These are phyloP conservation scores for Bagarius yarrelli DNA, from an alignment of 2,113 vertebrate genomes.

Conservation along the genomic window DNA sequence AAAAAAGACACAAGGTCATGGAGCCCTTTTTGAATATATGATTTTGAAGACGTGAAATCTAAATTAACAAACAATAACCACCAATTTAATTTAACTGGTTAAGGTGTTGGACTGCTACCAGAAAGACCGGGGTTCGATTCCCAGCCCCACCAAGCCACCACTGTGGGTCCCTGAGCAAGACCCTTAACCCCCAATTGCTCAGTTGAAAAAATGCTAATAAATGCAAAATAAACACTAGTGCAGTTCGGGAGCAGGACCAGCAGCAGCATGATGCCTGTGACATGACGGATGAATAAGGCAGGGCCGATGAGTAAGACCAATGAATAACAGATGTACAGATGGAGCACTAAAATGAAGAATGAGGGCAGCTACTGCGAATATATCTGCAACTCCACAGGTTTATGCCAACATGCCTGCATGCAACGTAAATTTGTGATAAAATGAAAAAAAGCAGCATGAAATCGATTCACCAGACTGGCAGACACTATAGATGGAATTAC, in stretches of 20 bases:
- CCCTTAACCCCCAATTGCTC: too few relatives aligned
- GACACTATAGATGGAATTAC: neutral
- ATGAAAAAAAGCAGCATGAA: neutral
- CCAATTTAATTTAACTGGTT: too few relatives aligned
- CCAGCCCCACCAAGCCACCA: too few relatives aligned
- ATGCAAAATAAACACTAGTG: neutral
- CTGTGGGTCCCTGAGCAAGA: too few relatives aligned
- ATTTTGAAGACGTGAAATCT: too few relatives aligned
- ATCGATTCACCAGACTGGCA: neutral
- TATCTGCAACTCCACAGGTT: neutral
- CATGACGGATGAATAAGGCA: constrained; percentile 8
- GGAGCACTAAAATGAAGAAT: constrained; percentile 13
- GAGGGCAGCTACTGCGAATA: constrained; percentile 2
- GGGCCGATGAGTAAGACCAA: constrained; percentile 29
- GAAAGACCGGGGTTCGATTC: too few relatives aligned
- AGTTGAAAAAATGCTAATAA: too few relatives aligned
- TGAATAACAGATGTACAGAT: constrained; percentile 40
- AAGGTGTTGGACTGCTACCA: too few relatives aligned
- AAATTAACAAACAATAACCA: too few relatives aligned
- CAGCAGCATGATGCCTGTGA: neutral
- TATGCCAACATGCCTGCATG: neutral
- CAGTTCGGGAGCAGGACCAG: neutral
- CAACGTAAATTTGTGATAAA: neutral
- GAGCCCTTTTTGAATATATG: too few relatives aligned
- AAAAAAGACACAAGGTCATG: neutral